Conservation (phyloP, 2,888 invertebrate genomes). For the Plebejus argus region DNA sequence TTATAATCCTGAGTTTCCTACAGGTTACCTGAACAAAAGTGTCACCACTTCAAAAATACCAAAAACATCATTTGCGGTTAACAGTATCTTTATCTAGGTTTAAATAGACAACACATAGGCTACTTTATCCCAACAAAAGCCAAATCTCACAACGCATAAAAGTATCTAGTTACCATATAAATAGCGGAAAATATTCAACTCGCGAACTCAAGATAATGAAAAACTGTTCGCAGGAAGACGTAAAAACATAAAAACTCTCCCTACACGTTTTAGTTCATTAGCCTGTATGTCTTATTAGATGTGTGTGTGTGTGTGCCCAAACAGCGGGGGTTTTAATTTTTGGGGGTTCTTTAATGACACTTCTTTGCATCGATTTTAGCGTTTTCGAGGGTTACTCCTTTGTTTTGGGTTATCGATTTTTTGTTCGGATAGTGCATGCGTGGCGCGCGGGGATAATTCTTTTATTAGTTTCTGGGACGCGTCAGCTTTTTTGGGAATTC, state of each 20-base stretch:
- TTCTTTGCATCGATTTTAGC: conserved; percentile 79
- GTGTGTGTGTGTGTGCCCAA: conserved; percentile 51
- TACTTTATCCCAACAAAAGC: not conserved
- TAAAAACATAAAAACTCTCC: conserved; percentile 47
- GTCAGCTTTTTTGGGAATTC: conserved; percentile 1
- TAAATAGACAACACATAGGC: not conserved
- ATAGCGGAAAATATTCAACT: conserved; percentile 4
- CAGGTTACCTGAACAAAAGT: no score
- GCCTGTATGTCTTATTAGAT: conserved; percentile 52
- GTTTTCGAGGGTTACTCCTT: conserved; percentile 75
- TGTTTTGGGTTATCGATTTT: conserved; percentile 74
- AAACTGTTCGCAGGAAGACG: conserved; percentile 33
- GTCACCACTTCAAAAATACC: no score
- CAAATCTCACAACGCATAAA: not conserved
- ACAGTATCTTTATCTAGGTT: no score
- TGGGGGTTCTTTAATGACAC: conserved; percentile 81
- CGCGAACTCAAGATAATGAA: conserved; percentile 29
- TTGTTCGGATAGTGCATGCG: conserved; percentile 62
- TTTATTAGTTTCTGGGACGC: not conserved
- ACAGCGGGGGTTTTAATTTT: conserved; percentile 74
- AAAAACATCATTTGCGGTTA: no score
- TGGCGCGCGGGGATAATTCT: conserved; percentile 42
- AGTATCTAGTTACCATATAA: conserved; percentile 10
- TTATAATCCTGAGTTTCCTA: no score
- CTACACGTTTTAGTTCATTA: conserved; percentile 58